Evolutionary conservation across 2,888 invertebrate genomes (phyloP), one percentile per base, ranked within the genome.

Genomic region (Schizotus pectinicornis): DNA sequence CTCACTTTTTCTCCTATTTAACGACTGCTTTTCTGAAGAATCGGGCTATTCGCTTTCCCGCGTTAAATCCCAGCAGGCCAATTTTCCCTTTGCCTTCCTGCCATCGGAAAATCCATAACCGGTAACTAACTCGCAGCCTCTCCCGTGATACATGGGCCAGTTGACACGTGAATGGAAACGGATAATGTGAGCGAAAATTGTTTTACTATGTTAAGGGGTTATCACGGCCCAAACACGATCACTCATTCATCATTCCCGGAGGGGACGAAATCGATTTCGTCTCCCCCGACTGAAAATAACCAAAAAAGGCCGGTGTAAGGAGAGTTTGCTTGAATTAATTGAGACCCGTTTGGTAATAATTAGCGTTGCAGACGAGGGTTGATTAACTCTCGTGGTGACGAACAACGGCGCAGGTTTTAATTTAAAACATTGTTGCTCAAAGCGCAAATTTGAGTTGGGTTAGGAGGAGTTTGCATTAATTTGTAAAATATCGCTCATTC

Each of bases 191-290:
- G 45, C 31, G 43, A 45, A 52, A 52, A 52, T 52, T 52, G 52
- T 52, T 52, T 52, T 52, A 52, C 45, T 52, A 45, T 52, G 52
- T 52, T 52, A 50, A 32, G 42, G 50, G 41, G 39, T 50, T 50
- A 50, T 50, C 50, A 42, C 50, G 50, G 14, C 41, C 41, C 22
- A 13, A 31, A n/a, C 31, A 30, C 32, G 22, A 50, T 50, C n/a
- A 9, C 41, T 41, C 50, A 50, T 50, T 38, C 42, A 50, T 50
- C 50, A 50, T 49, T 31, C 2, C 31, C 7, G 13, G 7, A 32
- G 30, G 31, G 9, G 14, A 35, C 13, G 12, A 47, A 47, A 47
- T 47, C 47, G 35, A 35, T 47, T 43, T 5, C 11, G 6, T 47
- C 36, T 47, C 22, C 22, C 22, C 22, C 22, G 22, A 22, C 22